A percentile compares a stretch with the other conserved stretches of the same genome.
Evolutionary conservation across 2,113 vertebrate species (phyloP).

Genomic region (Pangasianodon hypophthalmus): DNA sequence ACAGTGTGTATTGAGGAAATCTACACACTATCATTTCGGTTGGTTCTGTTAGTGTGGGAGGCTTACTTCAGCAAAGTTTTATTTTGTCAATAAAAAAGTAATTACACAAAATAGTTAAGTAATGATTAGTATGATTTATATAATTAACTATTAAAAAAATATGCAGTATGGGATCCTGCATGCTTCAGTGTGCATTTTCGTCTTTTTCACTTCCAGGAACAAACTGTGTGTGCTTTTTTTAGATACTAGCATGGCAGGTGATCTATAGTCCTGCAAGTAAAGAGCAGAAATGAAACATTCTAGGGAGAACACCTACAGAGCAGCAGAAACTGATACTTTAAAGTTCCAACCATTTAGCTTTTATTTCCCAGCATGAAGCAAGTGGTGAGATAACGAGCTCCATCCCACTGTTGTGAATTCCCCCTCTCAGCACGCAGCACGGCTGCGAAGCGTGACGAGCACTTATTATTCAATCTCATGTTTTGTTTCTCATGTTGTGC

Average conservation of each 20-base stretch:
- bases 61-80: not conserved
- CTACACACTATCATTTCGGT: not conserved
- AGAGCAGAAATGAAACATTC: not conserved
- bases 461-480: no score
- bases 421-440: not conserved
- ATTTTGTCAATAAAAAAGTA: not conserved
- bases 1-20: not conserved
- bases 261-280: not conserved
- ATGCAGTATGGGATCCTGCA: not conserved
- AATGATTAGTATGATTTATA: not conserved
- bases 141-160: not conserved
- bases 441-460: not conserved
- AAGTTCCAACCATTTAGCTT: not conserved
- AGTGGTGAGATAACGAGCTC: not conserved
- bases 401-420: not conserved
- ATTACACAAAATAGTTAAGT: not conserved
- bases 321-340: not conserved
- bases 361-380: not conserved
- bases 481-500: not conserved
- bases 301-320: not conserved
- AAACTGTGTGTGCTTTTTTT: not conserved
- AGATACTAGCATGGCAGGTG: not conserved
- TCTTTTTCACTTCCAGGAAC: not conserved
- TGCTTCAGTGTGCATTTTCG: not conserved
- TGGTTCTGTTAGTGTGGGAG: not conserved